phyloP scores from a whole-genome alignment of 1,140 invertebrate genomes.

The Orchestia grillus region DNA sequence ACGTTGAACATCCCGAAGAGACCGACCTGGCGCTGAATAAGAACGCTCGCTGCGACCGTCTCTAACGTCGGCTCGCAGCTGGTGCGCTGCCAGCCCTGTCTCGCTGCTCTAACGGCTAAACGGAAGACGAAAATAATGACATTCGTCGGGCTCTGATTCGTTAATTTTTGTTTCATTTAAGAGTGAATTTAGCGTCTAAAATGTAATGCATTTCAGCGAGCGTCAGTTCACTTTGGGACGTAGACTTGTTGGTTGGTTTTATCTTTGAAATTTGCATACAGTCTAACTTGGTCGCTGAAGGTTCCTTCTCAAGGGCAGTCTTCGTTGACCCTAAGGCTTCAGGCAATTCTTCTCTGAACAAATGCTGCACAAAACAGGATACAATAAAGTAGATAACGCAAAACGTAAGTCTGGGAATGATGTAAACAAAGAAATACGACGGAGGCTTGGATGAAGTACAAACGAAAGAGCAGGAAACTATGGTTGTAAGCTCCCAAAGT shows the following conservation, averaged over 20 bases:
- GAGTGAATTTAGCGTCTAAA: background rate
- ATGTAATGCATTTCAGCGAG: background rate
- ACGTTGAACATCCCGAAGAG: background rate
- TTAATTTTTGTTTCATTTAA: background rate
- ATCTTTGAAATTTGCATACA: constrained; percentile 19
- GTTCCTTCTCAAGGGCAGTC: background rate
- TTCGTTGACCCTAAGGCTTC: background rate
- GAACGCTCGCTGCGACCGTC: background rate
- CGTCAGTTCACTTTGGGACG: background rate
- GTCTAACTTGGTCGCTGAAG: background rate
- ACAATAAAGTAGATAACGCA: background rate
- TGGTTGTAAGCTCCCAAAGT: background rate
- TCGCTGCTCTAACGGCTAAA: background rate
- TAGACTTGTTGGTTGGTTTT: background rate
- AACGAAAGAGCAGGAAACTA: background rate
- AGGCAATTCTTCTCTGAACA: background rate
- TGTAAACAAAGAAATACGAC: background rate
- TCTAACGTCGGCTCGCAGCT: background rate
- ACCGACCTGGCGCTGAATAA: background rate
- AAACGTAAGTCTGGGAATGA: background rate
- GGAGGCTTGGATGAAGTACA: background rate
- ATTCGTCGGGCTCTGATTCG: background rate
- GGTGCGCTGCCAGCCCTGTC: background rate
- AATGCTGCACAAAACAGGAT: background rate
- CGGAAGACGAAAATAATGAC: background rate